phyloP scores from a whole-genome alignment of 2,797 vertebrate species.

The Babyrousa celebensis region DNA sequence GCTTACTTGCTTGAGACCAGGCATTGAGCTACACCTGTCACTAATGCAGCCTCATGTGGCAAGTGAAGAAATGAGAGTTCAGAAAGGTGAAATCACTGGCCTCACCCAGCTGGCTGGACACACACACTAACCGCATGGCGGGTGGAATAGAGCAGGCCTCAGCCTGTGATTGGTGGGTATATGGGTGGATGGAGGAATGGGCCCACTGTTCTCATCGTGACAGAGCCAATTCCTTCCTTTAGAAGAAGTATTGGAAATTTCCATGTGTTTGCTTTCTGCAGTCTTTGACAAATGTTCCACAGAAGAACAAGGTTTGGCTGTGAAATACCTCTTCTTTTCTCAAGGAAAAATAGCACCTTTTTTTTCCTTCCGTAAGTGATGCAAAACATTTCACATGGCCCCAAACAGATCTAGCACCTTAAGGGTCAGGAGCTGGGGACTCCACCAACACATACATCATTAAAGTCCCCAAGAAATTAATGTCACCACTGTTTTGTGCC shows the following conservation, averaged over 20 bases:
- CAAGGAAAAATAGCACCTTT: slow-evolving; percentile 48
- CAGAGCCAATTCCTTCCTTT: background rate
- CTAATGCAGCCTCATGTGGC: background rate
- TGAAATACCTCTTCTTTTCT: slow-evolving; percentile 57
- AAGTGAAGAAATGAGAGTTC: background rate
- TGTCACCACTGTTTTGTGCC: background rate
- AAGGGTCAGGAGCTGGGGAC: slow-evolving; percentile 61
- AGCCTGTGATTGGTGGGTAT: background rate
- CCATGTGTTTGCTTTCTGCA: background rate
- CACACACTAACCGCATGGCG: background rate
- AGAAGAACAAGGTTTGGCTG: background rate
- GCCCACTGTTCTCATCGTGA: background rate
- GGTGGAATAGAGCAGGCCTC: background rate
- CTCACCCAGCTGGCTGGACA: background rate
- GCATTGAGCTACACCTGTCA: background rate
- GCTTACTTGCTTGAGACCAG: background rate
- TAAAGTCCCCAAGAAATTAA: slow-evolving; percentile 46
- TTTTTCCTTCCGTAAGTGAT: slow-evolving; percentile 62
- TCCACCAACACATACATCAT: slow-evolving; percentile 65
- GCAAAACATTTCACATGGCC: slow-evolving; percentile 69
- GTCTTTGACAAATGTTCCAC: slow-evolving; percentile 11
- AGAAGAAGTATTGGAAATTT: slow-evolving; percentile 39
- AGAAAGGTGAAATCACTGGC: background rate
- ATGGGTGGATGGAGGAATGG: background rate
- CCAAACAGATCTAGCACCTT: slow-evolving; percentile 71